phyloP scores from a whole-genome alignment of 1,140 invertebrate species.

The Drosophila sturtevanti region DNA sequence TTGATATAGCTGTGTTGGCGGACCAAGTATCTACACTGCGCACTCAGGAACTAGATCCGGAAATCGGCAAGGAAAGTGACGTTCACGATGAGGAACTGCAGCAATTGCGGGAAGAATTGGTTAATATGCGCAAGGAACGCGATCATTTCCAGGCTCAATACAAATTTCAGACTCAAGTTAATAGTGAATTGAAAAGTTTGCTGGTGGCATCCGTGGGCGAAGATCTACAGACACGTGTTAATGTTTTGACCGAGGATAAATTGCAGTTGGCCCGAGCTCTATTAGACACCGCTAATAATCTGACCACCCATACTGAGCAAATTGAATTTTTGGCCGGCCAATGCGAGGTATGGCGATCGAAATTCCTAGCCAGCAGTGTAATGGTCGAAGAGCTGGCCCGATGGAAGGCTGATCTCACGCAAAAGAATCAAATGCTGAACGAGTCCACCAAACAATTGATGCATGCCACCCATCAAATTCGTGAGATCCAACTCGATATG shows the following conservation, averaged over 20 bases:
- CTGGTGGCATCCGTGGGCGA: conserved; percentile 96
- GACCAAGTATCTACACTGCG: conserved; percentile 87
- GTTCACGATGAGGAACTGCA: conserved; percentile 38
- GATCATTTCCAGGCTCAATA: conserved; percentile 88
- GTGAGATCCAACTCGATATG: conserved; percentile 88
- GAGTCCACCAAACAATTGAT: conserved; percentile 89
- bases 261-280: conserved; percentile 92
- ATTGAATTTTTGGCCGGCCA: conserved; percentile 95
- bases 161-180: conserved; percentile 91
- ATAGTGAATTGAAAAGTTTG: conserved; percentile 95
- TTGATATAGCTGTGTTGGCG: conserved; percentile 88
- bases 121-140: conserved; percentile 85
- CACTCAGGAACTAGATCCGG: conserved; percentile 83
- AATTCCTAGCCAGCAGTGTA: conserved; percentile 96
- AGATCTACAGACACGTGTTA: conserved; percentile 94
- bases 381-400: conserved; percentile 94
- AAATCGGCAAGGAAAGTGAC: not conserved
- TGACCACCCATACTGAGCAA: conserved; percentile 94
- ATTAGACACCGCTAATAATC: conserved; percentile 91
- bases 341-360: conserved; percentile 97
- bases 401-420: conserved; percentile 91
- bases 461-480: conserved; percentile 88
- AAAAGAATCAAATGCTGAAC: conserved; percentile 89
- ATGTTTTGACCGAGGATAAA: conserved; percentile 95
- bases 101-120: conserved; percentile 58